These are phyloP conservation scores for Cosmia pyralina DNA, from an alignment of 2,888 invertebrate genomes.

Conservation along the genomic window DNA sequence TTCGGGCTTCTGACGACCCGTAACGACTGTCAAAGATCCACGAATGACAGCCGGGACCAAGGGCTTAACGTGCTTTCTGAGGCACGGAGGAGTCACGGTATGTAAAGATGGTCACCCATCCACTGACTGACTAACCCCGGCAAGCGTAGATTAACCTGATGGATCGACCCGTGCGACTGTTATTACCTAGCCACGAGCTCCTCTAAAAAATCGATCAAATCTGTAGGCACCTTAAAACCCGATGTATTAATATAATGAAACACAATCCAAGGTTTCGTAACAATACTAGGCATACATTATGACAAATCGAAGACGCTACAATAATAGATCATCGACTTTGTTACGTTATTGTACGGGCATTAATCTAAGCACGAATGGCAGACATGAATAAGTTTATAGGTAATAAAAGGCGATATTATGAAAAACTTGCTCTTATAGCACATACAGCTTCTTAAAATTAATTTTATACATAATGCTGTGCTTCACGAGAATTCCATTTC, in stretches of 20 bases:
- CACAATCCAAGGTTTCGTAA: constrained; percentile 8
- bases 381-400: constrained; percentile 47
- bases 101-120: too few species aligned
- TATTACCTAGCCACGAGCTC: too few species aligned
- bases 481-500: constrained; percentile 50
- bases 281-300: constrained; percentile 3
- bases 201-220: not conserved
- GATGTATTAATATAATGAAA: not conserved
- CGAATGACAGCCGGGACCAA: too few species aligned
- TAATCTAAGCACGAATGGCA: constrained; percentile 31
- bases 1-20: too few species aligned
- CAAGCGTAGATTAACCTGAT: too few species aligned
- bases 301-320: constrained; percentile 23
- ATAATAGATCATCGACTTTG: constrained; percentile 22
- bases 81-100: too few species aligned
- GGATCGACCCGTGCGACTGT: too few species aligned
- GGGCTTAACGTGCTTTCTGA: too few species aligned
- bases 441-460: constrained; percentile 56
- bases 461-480: constrained; percentile 54
- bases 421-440: constrained; percentile 38
- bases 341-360: constrained; percentile 22
- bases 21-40: too few species aligned
- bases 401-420: constrained; percentile 42
- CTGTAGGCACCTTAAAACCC: too few species aligned
- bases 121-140: too few species aligned